Percentiles rank a stretch among this genome's conserved stretches.
Evolutionary conservation across 2,797 vertebrate species (phyloP).

Genomic region (Xerus rutilus): DNA sequence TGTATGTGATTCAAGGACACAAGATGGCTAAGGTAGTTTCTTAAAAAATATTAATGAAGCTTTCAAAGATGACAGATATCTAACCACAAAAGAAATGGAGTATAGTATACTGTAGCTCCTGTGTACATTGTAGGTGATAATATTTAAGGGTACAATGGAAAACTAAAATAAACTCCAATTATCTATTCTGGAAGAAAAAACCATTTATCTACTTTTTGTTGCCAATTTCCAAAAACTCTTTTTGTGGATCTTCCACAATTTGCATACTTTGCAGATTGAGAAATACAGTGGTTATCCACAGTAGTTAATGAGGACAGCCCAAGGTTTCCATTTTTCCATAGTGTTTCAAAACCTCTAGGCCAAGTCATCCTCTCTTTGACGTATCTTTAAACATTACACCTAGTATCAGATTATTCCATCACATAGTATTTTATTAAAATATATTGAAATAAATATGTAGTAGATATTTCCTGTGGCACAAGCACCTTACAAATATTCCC

Average conservation of each 20-base stretch:
- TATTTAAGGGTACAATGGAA: constrained; percentile 9
- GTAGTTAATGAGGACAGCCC: constrained; percentile 70
- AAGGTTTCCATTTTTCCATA: constrained; percentile 77
- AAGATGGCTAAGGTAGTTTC: not conserved
- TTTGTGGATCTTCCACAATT: constrained; percentile 68
- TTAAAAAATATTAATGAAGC: not conserved
- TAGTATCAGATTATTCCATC: constrained; percentile 81
- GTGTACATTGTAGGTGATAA: not conserved
- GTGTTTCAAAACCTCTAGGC: constrained; percentile 79
- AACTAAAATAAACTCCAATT: constrained; percentile 40
- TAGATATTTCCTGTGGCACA: constrained; percentile 59
- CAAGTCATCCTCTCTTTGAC: constrained; percentile 80
- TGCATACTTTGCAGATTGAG: constrained; percentile 78
- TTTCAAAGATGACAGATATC: constrained; percentile 25
- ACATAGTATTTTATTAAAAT: constrained; percentile 70
- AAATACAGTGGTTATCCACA: constrained; percentile 83
- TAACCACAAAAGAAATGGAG: not conserved
- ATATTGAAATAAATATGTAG: constrained; percentile 59
- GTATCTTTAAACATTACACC: constrained; percentile 76
- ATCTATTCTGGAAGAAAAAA: constrained; percentile 38
- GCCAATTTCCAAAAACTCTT: constrained; percentile 55
- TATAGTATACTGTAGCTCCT: not conserved
- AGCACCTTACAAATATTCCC: constrained; percentile 74
- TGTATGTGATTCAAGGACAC: not conserved
- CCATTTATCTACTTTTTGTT: constrained; percentile 37